Evolutionary conservation across 2,797 vertebrate genomes (phyloP).

Genomic region (Lophura swinhoii): DNA sequence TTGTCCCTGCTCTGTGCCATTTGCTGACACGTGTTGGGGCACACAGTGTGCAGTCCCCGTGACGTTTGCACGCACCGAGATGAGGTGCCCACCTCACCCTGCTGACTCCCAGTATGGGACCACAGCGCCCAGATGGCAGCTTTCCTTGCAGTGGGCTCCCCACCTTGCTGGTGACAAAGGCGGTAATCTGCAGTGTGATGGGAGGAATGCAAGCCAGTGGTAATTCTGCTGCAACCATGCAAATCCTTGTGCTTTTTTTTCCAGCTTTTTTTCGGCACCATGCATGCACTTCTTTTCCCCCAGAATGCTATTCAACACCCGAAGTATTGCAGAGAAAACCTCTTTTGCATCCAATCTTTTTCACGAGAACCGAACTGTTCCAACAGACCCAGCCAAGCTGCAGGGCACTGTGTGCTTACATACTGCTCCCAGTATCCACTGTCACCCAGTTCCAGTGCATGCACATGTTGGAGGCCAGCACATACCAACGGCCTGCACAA

Average conservation of each 20-base stretch:
- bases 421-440: background rate
- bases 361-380: background rate
- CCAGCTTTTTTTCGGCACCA: too few relatives aligned
- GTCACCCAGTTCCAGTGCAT: background rate
- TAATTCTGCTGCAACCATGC: too few relatives aligned
- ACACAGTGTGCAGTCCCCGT: too few relatives aligned
- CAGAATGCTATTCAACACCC: too few relatives aligned
- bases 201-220: background rate
- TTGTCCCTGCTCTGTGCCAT: background rate
- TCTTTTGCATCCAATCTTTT: background rate
- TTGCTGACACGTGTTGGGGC: background rate
- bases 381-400: fast-evolving
- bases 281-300: too few relatives aligned
- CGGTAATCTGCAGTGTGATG: background rate
- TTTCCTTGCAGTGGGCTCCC: fast-evolving
- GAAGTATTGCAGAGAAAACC: background rate
- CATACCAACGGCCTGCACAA: fast-evolving
- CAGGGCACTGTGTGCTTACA: fast-evolving
- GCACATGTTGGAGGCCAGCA: background rate
- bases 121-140: background rate
- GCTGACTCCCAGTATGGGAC: background rate
- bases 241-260: too few relatives aligned
- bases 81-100: fast-evolving
- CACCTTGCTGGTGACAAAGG: background rate
- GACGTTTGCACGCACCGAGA: fast-evolving